These are phyloP conservation scores for Hexactinellida sp. DNA, from an alignment of 37 sponge, comb jelly and placozoan genomes.

Conservation along the genomic window DNA sequence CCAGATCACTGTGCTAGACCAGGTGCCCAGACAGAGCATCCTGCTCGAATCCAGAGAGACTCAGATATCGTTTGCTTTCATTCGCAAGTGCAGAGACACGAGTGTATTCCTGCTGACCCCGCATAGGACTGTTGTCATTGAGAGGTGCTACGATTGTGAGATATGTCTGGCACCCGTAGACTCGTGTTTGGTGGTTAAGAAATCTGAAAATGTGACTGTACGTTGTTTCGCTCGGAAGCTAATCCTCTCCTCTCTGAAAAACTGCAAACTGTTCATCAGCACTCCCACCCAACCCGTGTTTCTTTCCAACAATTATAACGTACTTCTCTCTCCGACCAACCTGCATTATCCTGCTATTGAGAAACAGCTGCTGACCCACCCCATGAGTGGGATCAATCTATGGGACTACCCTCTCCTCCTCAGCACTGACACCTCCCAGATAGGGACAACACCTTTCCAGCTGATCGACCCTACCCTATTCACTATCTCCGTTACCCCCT, in stretches of 20 bases:
- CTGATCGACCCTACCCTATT: not conserved
- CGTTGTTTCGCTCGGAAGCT: conserved; percentile 3
- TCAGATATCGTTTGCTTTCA: not conserved
- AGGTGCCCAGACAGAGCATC: not conserved
- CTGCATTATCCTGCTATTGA: not conserved
- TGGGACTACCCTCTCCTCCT: not conserved
- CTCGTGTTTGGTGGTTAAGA: not conserved
- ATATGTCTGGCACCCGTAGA: conserved; percentile 2
- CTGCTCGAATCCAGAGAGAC: not conserved
- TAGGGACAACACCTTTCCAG: not conserved
- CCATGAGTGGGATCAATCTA: not conserved
- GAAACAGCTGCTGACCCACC: not conserved
- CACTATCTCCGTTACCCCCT: not conserved
- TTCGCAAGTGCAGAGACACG: not conserved
- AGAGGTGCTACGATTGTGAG: not conserved
- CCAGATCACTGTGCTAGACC: conserved; percentile 16
- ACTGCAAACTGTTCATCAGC: not conserved
- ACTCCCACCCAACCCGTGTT: not conserved
- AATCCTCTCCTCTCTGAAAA: not conserved
- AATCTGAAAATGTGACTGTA: not conserved
- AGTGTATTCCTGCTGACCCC: not conserved
- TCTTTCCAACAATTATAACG: not conserved
- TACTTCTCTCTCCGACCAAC: not conserved
- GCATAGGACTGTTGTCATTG: not conserved
- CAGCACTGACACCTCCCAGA: not conserved